These are phyloP conservation scores for Nephotettix cincticeps DNA, from an alignment of 1,140 invertebrate genomes.

Conservation along the genomic window DNA sequence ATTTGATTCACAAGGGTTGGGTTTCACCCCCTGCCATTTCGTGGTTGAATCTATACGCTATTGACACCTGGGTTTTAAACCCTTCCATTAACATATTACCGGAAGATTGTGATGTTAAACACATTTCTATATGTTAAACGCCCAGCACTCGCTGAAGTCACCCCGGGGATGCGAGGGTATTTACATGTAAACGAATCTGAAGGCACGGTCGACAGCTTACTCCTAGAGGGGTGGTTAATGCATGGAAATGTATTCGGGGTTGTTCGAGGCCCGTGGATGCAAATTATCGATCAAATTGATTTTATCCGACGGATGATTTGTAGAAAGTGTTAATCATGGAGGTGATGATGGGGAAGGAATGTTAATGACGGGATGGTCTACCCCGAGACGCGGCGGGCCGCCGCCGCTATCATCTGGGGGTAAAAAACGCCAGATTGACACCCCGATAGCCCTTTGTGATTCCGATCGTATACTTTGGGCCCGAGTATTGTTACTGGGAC, in stretches of 20 bases:
- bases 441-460: slow-evolving; percentile 2
- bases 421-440: neutral
- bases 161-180: neutral
- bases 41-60: too few species aligned
- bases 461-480: neutral
- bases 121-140: neutral
- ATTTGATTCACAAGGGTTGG: too few species aligned
- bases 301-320: slow-evolving; percentile 21
- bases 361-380: neutral
- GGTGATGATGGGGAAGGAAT: slow-evolving; percentile 9
- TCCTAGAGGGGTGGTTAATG: neutral
- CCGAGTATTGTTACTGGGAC: neutral
- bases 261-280: neutral
- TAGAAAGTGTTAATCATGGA: slow-evolving; percentile 19
- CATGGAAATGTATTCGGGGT: slow-evolving; percentile 21
- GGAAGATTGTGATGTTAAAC: slow-evolving; percentile 4
- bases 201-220: neutral
- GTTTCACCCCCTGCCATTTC: too few species aligned
- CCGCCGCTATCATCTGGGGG: neutral
- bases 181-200: neutral
- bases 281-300: slow-evolving; percentile 23
- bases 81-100: too few species aligned
- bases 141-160: neutral
- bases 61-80: too few species aligned
- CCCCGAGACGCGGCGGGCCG: too few species aligned